Evolutionary conservation across 1,140 invertebrate genomes (phyloP), one percentile per base, ranked within the genome.

Genomic region (Drosophila bifasciata): DNA sequence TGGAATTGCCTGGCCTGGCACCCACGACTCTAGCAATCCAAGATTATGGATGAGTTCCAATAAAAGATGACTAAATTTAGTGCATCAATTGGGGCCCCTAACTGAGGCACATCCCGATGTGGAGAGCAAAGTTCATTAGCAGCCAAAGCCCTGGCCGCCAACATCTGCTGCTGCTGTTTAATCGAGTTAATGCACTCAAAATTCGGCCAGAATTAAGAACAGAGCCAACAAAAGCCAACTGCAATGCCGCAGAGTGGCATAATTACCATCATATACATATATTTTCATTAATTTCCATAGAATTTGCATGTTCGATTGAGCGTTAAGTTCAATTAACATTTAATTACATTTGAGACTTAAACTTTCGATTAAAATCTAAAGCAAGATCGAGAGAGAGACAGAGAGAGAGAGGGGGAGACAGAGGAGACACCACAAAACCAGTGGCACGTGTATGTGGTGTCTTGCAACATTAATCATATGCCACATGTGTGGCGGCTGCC

Each of bases 391-490:
- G 23, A 25, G 23, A n/a, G n/a, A n/a, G n/a, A n/a, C n/a, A 32
- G 9, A 3, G 28, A 11, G 28, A 25, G 25, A 6, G 23, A 25
- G 23, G 5, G 25, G 25, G 1, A n/a, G n/a, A n/a, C n/a, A n/a
- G n/a, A 25, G 7, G 23, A 13, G 11, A 44, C 23, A 36, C 43
- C 48, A 23, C 48, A 41, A 36, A 60, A 19, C 23, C 23, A 53
- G 21, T 36, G 19, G 25, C 28, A 28, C 21, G 6, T 36, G 13
- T 23, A 15, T 25, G 32, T 11, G 3, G 52, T n/a, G 19, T 17
- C 32, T 36, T 7, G n/a, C 64, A 67, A 79, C 44, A 58, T 76
- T 68, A 58, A 76, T 72, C 80, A 72, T 58, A 51, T 55, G 71
- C 53, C 41, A 13, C 41, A 13, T 52, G 59, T 55, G 43, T 25